Conservation (phyloP, 2,888 invertebrate species). For the Noctua comes region DNA sequence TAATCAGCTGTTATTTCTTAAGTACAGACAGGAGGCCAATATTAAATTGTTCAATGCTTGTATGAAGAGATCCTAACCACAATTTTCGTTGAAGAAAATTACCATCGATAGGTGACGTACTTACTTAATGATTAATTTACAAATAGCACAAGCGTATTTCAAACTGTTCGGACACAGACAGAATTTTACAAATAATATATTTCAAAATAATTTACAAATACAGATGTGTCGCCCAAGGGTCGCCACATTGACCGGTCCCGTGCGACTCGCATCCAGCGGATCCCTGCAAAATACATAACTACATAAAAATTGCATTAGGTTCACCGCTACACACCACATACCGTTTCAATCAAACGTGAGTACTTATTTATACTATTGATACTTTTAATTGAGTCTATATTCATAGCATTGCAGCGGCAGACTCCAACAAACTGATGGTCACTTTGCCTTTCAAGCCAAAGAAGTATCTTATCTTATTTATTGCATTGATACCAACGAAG, state of each 20-base stretch:
- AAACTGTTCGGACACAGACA: background rate
- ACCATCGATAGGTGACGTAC: too few relatives aligned
- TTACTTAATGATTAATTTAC: background rate
- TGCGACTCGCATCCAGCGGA: too few relatives aligned
- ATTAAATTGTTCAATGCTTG: background rate
- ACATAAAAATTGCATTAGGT: background rate
- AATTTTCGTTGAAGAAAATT: background rate
- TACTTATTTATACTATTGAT: background rate
- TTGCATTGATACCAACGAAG: conserved; percentile 17
- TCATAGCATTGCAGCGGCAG: background rate
- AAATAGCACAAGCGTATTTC: background rate
- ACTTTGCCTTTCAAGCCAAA: conserved; percentile 25
- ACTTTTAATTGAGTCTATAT: conserved; percentile 24
- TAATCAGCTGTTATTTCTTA: background rate
- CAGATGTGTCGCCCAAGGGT: too few relatives aligned
- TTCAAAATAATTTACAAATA: too few relatives aligned
- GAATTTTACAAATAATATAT: background rate
- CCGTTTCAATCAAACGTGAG: background rate
- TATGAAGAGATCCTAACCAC: background rate
- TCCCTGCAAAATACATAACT: too few relatives aligned
- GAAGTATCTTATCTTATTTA: conserved; percentile 37
- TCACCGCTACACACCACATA: background rate
- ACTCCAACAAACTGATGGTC: conserved; percentile 1
- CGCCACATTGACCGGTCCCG: too few relatives aligned
- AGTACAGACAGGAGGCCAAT: background rate